A percentile compares a stretch with the other conserved stretches of the same genome.
These are phyloP conservation scores for Globodera rostochiensis DNA, from an alignment of 1,140 invertebrate species.

Conservation along the genomic window DNA sequence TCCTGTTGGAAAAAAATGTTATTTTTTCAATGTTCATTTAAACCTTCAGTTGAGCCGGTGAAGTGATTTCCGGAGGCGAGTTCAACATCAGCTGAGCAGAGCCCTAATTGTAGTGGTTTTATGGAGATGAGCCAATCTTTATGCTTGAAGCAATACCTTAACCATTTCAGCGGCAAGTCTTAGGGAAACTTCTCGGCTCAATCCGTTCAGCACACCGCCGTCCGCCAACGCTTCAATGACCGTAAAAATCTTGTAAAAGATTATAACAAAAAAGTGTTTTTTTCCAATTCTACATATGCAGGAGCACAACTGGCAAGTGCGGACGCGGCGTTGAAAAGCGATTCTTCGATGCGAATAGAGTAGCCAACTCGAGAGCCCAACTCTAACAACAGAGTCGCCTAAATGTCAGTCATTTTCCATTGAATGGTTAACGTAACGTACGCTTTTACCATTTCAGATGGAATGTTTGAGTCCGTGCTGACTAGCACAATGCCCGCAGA, in stretches of 20 bases:
- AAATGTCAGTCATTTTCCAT: neutral
- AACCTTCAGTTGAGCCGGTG: slow-evolving; percentile 38
- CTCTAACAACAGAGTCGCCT: slow-evolving; percentile 25
- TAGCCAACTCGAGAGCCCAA: slow-evolving; percentile 30
- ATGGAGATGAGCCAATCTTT: neutral
- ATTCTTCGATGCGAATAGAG: slow-evolving; percentile 29
- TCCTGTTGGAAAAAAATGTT: slow-evolving; percentile 9
- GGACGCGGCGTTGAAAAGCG: slow-evolving; percentile 44
- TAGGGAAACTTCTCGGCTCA: slow-evolving; percentile 38
- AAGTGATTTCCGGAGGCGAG: slow-evolving; percentile 7
- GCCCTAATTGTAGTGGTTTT: slow-evolving; percentile 11
- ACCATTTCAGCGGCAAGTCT: slow-evolving; percentile 39
- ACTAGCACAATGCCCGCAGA: slow-evolving; percentile 26
- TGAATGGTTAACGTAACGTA: neutral
- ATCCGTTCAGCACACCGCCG: slow-evolving; percentile 42
- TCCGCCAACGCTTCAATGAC: slow-evolving; percentile 51
- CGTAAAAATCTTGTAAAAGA: slow-evolving; percentile 29
- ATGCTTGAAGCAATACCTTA: slow-evolving; percentile 15
- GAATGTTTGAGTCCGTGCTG: slow-evolving; percentile 17
- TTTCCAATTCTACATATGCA: slow-evolving; percentile 42
- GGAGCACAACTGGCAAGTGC: slow-evolving; percentile 42
- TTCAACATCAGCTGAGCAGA: slow-evolving; percentile 31
- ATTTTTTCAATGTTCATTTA: neutral
- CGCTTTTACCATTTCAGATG: neutral
- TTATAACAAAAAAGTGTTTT: neutral